These are phyloP conservation scores for Standfussiana lucernea DNA, from an alignment of 2,888 invertebrate genomes.

Conservation along the genomic window DNA sequence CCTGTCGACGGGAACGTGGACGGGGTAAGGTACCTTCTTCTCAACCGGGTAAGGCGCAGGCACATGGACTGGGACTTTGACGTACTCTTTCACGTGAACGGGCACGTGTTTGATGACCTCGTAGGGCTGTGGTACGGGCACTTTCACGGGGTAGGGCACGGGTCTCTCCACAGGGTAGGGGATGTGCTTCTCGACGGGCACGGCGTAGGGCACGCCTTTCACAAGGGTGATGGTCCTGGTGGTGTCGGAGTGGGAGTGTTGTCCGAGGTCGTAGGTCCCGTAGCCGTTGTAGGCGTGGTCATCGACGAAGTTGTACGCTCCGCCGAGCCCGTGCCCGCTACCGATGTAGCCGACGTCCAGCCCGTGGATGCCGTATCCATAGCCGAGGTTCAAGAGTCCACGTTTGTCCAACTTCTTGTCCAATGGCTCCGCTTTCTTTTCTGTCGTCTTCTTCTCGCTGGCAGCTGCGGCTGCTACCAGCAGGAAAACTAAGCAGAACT, in stretches of 20 bases:
- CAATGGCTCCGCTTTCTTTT: slow-evolving; percentile 90
- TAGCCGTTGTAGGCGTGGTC: slow-evolving; percentile 73
- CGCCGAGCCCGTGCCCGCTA: slow-evolving; percentile 90
- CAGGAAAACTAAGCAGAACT: slow-evolving; percentile 94
- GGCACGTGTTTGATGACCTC: slow-evolving; percentile 93
- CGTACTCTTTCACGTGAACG: slow-evolving; percentile 94
- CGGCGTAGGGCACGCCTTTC: slow-evolving; percentile 91
- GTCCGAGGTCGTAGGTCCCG: slow-evolving; percentile 80
- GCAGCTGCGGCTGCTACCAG: slow-evolving; percentile 94
- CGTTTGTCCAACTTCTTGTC: slow-evolving; percentile 96
- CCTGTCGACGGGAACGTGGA: slow-evolving; percentile 93
- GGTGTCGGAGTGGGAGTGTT: slow-evolving; percentile 88
- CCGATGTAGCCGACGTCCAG: slow-evolving; percentile 94
- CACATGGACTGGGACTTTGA: slow-evolving; percentile 95
- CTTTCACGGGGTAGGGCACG: slow-evolving; percentile 92
- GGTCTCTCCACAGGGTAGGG: slow-evolving; percentile 92
- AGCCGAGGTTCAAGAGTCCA: slow-evolving; percentile 94
- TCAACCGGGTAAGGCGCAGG: slow-evolving; percentile 95
- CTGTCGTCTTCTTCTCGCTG: slow-evolving; percentile 91
- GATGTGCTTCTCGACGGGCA: slow-evolving; percentile 91
- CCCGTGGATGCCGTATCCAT: slow-evolving; percentile 94
- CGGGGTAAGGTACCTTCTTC: slow-evolving; percentile 93
- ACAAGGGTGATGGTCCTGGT: slow-evolving; percentile 92
- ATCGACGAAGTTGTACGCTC: slow-evolving; percentile 87
- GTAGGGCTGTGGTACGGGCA: slow-evolving; percentile 93